Base-by-base conservation (phyloP, 2,113 vertebrate genomes). In the Stegastes partitus region DNA sequence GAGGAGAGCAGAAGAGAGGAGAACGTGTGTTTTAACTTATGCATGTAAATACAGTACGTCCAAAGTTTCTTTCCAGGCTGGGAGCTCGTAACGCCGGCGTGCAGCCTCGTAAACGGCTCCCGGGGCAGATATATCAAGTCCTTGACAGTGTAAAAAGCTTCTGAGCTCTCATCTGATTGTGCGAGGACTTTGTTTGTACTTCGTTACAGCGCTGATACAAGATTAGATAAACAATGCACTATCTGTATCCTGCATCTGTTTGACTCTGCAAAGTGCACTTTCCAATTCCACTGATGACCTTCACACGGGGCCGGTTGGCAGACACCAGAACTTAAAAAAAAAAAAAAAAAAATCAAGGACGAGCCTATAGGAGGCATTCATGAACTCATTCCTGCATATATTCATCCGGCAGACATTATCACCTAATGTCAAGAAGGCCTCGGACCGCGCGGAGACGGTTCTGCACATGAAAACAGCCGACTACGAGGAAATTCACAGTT, bases 181-280 rank as follows among this genome's bases (percentile, higher is more conserved):
- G 87, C 82, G 77, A 90, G 89, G 88, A 94, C 91, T 91, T 92
- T 93, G 92, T 94, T 93, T 94, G 91, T 93, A 91, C 92, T 94
- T 93, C 61, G 89, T 92, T 92, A 92, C 79, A 84, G 89, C 75
- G 54, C 88, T 74, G 92, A 94, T 94, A 94, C 93, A 93, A 94
- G 94, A 95, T 95, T 92, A 95, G 93, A 95, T 94, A 92, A 89
- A 87, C 89, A 85, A 69, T 79, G 83, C 70, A 65, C 82, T 94
- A 95, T 94, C 93, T 85, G 80, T 57, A 61, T 77, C 74, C 85
- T 86, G 86, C 89, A 95, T 95, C 94, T 88, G 85, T 87, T 90
- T 87, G 81, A 89, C 82, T 93, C 90, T 65, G 82, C 91, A 87
- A 91, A 91, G 86, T 91, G 84, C 89, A 91, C 89, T 93, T 93